Conservation (phyloP, 2,888 invertebrate genomes). For the Nipponacmea schrenckii region DNA sequence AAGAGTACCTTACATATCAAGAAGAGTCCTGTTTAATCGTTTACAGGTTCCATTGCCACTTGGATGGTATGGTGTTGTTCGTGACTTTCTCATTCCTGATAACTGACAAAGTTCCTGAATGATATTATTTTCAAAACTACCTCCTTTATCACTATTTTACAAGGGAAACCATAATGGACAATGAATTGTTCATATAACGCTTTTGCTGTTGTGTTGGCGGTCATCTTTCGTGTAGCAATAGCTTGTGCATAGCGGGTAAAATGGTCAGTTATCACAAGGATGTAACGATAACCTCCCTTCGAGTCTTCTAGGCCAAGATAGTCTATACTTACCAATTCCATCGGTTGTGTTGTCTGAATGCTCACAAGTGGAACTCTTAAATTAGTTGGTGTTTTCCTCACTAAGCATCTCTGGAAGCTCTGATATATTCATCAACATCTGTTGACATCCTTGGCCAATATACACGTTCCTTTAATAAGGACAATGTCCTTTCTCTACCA, state of each 20-base stretch:
- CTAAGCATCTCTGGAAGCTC: background rate
- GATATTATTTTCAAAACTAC: constrained; percentile 36
- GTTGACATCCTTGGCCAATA: background rate
- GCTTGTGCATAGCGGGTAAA: no score
- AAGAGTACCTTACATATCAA: constrained; percentile 26
- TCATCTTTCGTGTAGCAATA: no score
- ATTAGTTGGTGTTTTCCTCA: background rate
- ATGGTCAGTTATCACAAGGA: no score
- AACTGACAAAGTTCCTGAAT: constrained; percentile 26
- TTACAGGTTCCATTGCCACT: no score
- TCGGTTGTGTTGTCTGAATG: constrained; percentile 26
- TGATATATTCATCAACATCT: background rate
- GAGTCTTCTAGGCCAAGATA: constrained; percentile 30
- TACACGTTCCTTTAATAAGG: background rate
- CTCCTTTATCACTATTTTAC: constrained; percentile 35
- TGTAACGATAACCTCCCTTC: constrained; percentile 21
- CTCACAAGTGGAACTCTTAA: constrained; percentile 11
- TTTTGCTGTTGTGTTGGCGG: no score
- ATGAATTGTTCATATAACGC: no score
- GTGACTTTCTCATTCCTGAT: constrained; percentile 23
- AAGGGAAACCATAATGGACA: no score
- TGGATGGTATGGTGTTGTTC: no score
- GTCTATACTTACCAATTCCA: constrained; percentile 33
- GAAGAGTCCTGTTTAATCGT: constrained; percentile 27
- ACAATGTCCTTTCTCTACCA: background rate